Evolutionary conservation across 2,113 vertebrate species (phyloP).

Genomic region (Crotalus tigris): DNA sequence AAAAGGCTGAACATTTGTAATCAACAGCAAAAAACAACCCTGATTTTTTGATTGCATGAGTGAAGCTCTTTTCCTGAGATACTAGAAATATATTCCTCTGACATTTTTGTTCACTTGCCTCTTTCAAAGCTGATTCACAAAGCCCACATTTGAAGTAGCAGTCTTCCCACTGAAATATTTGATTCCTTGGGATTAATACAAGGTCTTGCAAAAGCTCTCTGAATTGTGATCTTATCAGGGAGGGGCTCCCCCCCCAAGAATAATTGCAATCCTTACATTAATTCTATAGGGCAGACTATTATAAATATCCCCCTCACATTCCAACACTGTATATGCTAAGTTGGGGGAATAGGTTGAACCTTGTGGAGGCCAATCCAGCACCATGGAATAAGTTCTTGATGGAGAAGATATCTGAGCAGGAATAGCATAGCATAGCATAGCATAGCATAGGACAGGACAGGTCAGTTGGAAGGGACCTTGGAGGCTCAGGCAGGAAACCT

Average conservation of each 20-base stretch:
- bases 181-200: background rate
- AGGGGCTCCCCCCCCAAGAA: background rate
- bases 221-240: background rate
- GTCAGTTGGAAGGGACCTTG: background rate
- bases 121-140: background rate
- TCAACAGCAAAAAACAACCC: conserved; percentile 19
- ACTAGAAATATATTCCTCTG: background rate
- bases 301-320: background rate
- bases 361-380: background rate
- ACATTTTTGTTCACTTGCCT: background rate
- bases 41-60: conserved; percentile 22
- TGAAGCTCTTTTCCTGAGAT: background rate
- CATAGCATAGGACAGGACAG: no score
- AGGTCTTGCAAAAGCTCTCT: background rate
- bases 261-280: background rate
- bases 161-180: background rate
- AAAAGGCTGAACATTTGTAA: background rate
- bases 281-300: background rate
- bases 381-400: background rate
- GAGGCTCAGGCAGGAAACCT: background rate
- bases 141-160: background rate
- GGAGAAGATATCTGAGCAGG: background rate
- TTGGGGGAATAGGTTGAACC: background rate
- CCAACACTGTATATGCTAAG: background rate
- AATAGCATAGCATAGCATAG: no score